Evolutionary conservation across 2,797 vertebrate genomes (phyloP), one percentile per base, ranked within the genome.

Genomic region (Pampus argenteus): DNA sequence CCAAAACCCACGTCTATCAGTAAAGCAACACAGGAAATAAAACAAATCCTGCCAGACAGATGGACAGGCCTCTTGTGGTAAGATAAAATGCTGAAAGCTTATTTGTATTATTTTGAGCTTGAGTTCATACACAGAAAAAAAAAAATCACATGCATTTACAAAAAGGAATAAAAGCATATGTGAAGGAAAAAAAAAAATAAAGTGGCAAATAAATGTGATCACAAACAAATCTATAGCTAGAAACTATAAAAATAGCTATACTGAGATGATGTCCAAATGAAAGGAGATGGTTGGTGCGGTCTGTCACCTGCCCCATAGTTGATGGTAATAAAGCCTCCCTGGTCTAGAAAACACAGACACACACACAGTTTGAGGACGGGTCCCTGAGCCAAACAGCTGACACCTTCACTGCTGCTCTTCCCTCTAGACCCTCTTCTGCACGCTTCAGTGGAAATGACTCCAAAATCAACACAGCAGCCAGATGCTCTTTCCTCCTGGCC

Each of bases 311-410:
- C 47, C 34, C 47, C 36, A 40, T 17, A 40, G 34, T 58, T 59
- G 67, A 63, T 58, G 74, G 52, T 68, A 20, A 66, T 62, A 66
- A 70, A 77, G 51, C 61, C 54, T 74, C 71, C n/a, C 67, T 65
- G 73, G 49, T 47, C 29, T 26, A 11, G 28, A 55, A 82, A 78
- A 78, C 49, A 61, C 69, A 36, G 34, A 78, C 34, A 64, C 9
- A 50, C 23, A 62, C 25, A 63, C 54, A 61, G 25, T 67, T 68
- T 62, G 47, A 74, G 54, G 64, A 69, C 13, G 2, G 48, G 36
- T 83, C 54, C 34, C 58, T 86, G 58, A 62, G 52, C 72, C 78
- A 75, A 83, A 85, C 65, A 77, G 78, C 76, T 83, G 86, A 86
- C 78, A 86, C 68, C 28, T 74, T 48, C 68, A 51, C 70, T 29